phyloP scores from a whole-genome alignment of 53 echinoderm and acorn worm genomes.

The Patiria pectinifera region DNA sequence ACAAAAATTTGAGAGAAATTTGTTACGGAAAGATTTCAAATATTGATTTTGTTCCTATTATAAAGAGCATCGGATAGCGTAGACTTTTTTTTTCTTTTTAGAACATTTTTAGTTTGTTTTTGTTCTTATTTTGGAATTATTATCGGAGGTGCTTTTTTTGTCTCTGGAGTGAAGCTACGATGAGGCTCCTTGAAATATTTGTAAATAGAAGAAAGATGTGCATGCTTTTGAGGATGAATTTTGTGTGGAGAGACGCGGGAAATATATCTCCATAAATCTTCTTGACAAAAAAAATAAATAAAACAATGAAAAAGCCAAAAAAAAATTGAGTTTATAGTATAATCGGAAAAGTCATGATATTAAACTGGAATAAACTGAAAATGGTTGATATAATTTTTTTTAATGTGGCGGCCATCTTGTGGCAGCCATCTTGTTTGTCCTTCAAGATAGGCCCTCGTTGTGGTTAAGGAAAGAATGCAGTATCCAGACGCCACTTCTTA shows the following conservation, averaged over 20 bases:
- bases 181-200: slow-evolving; percentile 23
- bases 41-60: background rate
- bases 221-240: background rate
- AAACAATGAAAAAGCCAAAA: background rate
- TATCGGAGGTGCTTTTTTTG: background rate
- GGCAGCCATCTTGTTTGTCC: no score
- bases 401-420: no score
- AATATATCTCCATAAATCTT: background rate
- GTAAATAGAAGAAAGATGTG: slow-evolving; percentile 6
- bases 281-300: background rate
- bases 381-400: background rate
- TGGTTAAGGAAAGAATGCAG: no score
- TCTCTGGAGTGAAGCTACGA: background rate
- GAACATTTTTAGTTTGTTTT: background rate
- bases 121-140: background rate
- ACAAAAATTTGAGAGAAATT: background rate
- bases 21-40: no score
- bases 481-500: no score
- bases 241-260: no score
- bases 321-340: background rate
- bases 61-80: background rate
- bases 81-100: no score
- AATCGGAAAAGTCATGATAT: slow-evolving; percentile 1
- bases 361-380: background rate
- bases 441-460: no score